Evolutionary conservation across 2,888 invertebrate genomes (phyloP).

Genomic region (Dryomyza anilis): DNA sequence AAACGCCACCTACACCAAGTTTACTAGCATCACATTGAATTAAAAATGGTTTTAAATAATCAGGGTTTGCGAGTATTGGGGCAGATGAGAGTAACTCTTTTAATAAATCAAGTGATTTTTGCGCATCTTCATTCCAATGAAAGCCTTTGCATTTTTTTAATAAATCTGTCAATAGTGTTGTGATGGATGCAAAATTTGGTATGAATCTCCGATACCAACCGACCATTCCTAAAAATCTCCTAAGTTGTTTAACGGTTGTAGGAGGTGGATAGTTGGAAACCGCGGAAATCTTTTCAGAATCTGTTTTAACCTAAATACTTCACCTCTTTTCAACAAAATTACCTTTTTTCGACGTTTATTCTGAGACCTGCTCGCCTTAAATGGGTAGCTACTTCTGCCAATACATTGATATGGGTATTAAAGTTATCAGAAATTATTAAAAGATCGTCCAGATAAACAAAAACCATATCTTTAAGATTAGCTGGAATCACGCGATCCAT

Average conservation of each 20-base stretch:
- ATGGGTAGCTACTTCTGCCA: not conserved
- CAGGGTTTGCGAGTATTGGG: too few relatives aligned
- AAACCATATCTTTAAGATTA: not conserved
- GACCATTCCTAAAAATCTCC: conserved; percentile 34
- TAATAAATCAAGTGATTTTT: too few relatives aligned
- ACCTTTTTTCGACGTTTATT: not conserved
- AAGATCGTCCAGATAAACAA: conserved; percentile 2
- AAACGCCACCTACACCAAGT: too few relatives aligned
- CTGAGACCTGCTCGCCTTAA: conserved; percentile 1
- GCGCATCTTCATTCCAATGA: conserved; percentile 14
- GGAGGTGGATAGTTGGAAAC: conserved; percentile 6
- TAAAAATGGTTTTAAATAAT: too few relatives aligned
- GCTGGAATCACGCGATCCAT: conserved; percentile 17
- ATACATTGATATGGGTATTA: not conserved
- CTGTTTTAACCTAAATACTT: conserved; percentile 15
- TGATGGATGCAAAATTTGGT: conserved; percentile 27
- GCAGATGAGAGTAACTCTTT: too few relatives aligned
- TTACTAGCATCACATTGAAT: too few relatives aligned
- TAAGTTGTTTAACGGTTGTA: conserved; percentile 23
- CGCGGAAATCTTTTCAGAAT: conserved; percentile 14
- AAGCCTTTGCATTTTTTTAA: conserved; percentile 17
- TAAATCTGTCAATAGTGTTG: conserved; percentile 30
- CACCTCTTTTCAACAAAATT: not conserved
- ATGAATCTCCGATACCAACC: conserved; percentile 36
- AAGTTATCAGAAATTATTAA: not conserved